Evolutionary conservation across 35 echinoderm and acorn worm species (phyloP), one percentile per base, ranked within the genome.

Genomic region (Ophiothrix spiculata): DNA sequence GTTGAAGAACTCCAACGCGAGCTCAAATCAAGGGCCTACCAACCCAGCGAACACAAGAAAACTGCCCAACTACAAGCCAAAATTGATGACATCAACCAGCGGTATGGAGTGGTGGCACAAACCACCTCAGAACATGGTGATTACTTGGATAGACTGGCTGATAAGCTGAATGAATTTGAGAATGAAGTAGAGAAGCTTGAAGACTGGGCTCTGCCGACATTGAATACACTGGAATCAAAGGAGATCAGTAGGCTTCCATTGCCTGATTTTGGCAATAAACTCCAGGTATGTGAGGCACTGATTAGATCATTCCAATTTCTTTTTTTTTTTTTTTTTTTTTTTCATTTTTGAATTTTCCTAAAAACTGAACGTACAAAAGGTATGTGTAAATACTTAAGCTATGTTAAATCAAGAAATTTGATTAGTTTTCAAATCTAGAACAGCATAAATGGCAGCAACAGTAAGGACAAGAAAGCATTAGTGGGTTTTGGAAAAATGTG

Each of bases 141-240:
- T 28, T 88, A 94, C 84, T 83, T 99, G 33, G 91, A 94, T 1
- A 49, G 38, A 6, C 83, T 99, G 1, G 75, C 77, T 39, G 56
- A 86, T 60, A 99, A 89, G 31, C 79, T 94, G 35, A 46, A 69
- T 3, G 92, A 99, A 42, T 99, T 94, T 77, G 91, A 94, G 74
- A 85, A 89, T n/a, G 76, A 88, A 74, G 96, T 99, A 8, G 96
- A 99, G 77, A 85, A 92, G 37, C 83, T 99, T 56, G 96, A 99
- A 60, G 96, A 99, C 79, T 99, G 96, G 96, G 56, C 94, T 25
- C 84, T 99, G 42, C 96, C 96, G 6, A 36, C 89, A 16, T 75
- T 94, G 33, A 89, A 99, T 0, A 64, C 54, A n/a, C 75, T 94
- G 75, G 96, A 99, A 39, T 91, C 88, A 15, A 94, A 93, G 75